phyloP scores from a whole-genome alignment of 2,113 vertebrate species.

The Athene cunicularia region DNA sequence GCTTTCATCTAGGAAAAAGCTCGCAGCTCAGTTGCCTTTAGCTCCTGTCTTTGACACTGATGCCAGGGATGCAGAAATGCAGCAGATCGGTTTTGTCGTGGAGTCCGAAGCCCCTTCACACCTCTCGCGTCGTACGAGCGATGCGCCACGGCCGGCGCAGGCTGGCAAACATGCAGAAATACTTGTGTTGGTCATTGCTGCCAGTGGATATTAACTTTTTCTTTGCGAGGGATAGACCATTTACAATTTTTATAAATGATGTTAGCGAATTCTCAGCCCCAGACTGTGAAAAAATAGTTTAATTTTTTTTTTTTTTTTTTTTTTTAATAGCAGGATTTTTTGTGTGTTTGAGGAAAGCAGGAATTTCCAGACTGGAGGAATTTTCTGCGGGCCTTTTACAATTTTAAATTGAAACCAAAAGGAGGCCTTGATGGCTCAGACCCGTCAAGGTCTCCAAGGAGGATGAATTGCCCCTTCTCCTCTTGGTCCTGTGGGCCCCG shows the following conservation, averaged over 20 bases:
- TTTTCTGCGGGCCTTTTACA: background rate
- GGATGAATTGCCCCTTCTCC: background rate
- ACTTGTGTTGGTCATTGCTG: accelerated
- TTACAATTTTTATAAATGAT: accelerated
- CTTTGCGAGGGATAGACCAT: background rate
- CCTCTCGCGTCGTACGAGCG: accelerated
- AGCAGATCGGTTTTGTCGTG: background rate
- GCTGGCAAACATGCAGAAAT: background rate
- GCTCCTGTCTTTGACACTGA: accelerated
- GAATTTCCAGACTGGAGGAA: background rate
- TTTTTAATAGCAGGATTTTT: background rate
- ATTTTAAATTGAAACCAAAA: background rate
- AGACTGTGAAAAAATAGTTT: background rate
- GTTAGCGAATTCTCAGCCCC: background rate
- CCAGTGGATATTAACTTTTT: background rate
- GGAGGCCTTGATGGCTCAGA: background rate
- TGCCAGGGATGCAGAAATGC: background rate
- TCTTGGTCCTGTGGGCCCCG: accelerated
- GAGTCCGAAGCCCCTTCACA: background rate
- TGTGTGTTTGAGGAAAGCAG: background rate
- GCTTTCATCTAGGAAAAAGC: background rate
- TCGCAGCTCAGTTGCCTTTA: background rate
- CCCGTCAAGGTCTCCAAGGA: accelerated
- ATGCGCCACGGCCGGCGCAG: accelerated
- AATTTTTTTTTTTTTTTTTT: background rate